Evolutionary conservation across 2,797 vertebrate species (phyloP).

Genomic region (Caiman crocodilus): DNA sequence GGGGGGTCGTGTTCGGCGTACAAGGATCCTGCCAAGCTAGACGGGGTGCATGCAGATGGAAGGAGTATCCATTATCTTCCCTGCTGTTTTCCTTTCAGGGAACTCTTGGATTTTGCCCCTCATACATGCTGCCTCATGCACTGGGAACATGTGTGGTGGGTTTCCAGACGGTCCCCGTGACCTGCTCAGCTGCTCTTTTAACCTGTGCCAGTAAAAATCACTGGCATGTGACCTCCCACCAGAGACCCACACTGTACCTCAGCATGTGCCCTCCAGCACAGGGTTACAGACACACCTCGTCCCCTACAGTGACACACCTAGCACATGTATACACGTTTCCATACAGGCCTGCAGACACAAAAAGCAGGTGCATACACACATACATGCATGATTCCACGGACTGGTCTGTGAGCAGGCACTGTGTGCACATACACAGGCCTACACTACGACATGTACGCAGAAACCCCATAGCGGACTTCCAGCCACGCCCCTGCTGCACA

Average conservation of each 20-base stretch:
- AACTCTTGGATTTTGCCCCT: conserved; percentile 11
- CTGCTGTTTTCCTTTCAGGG: too few relatives aligned
- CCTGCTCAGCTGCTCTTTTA: not conserved
- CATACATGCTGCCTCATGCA: not conserved
- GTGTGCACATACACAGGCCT: not conserved
- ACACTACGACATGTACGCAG: too few relatives aligned
- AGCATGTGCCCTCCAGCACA: not conserved
- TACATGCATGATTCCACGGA: rapidly evolving
- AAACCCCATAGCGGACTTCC: not conserved
- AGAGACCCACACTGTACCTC: not conserved
- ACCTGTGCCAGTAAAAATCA: not conserved
- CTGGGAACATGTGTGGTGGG: not conserved
- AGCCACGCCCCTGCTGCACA: conserved; percentile 16
- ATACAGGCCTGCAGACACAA: not conserved
- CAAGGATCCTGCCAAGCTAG: too few relatives aligned
- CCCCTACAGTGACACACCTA: not conserved
- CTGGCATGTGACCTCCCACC: not conserved
- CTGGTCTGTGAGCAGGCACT: too few relatives aligned
- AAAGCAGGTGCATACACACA: not conserved
- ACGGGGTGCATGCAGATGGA: too few relatives aligned
- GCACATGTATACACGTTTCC: not conserved
- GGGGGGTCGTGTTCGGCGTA: not conserved
- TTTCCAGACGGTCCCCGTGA: not conserved
- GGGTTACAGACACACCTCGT: not conserved
- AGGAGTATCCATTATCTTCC: too few relatives aligned